These are phyloP conservation scores for Campylomormyrus numenius DNA, from an alignment of 2,113 vertebrate species.

Conservation along the genomic window DNA sequence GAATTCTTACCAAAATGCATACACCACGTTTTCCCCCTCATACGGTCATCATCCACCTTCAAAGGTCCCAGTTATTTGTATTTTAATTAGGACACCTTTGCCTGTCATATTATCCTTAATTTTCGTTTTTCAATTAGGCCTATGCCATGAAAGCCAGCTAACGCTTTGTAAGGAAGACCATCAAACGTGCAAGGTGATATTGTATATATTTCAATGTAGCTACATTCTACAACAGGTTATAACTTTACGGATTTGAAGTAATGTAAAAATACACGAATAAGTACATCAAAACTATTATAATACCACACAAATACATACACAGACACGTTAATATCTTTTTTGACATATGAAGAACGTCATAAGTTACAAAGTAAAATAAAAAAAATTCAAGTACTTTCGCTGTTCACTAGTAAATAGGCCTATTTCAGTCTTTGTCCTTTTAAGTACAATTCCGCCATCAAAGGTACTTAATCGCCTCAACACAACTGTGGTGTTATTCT, in stretches of 20 bases:
- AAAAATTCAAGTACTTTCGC: constrained; percentile 39
- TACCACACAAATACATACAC: constrained; percentile 2
- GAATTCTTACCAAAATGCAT: not conserved
- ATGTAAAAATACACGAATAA: constrained; percentile 57
- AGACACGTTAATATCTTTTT: not conserved
- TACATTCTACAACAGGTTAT: constrained; percentile 65
- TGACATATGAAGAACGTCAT: constrained; percentile 40
- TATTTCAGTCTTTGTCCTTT: not conserved
- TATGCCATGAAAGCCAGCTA: not conserved
- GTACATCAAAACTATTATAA: constrained; percentile 57
- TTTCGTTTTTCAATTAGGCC: not conserved
- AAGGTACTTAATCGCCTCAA: not conserved
- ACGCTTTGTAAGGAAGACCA: not conserved
- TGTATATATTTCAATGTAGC: constrained; percentile 69
- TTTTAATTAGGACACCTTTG: not conserved
- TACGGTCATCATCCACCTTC: not conserved
- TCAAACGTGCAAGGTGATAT: constrained; percentile 4
- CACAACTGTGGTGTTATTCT: not conserved
- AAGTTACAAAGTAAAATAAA: constrained; percentile 53
- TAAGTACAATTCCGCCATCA: not conserved
- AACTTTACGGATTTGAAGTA: constrained; percentile 60
- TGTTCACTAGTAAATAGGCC: constrained; percentile 5
- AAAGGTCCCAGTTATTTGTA: not conserved
- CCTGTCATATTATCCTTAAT: not conserved
- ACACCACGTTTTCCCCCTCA: not conserved